Evolutionary conservation across 1,140 invertebrate species (phyloP), one percentile per base, ranked within the genome.

Genomic region (Drosophila lowei): DNA sequence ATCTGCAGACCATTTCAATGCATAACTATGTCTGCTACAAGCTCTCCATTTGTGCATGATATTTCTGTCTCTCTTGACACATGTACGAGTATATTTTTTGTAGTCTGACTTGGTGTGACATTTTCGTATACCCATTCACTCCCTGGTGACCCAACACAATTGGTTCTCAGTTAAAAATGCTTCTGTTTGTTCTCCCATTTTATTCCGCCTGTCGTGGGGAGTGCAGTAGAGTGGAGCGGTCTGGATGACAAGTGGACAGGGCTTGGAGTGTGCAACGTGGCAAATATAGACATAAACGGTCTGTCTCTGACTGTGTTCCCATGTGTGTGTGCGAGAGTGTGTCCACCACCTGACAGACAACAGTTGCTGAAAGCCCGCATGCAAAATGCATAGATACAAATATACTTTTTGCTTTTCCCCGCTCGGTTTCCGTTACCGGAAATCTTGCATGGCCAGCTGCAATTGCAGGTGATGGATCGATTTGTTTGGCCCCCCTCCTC

Each of bases 361-460:
- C 72, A 76, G 80, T 77, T 77, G 63, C 77, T 56, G 77, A 77
- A 86, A 77, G 38, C 80, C 70, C 80, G 52, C 66, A 84, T 84
- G 56, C 63, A 84, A 79, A 77, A 73, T 85, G 62, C 73, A 86
- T 73, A 56, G 53, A 76, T 65, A 55, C 65, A 66, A 71, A 72
- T 61, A 72, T 50, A 65, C 56, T 61, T 71, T 80, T 66, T 71
- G 18, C 38, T 56, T 62, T 62, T 53, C n/a, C 46, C 41, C 28
- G 8, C 7, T 21, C 47, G 23, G 25, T 16, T 59, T 44, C 38
- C n/a, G 34, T 47, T 59, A 15, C n/a, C 11, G 5, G 42, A 57
- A 56, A 53, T 79, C 46, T 77, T 52, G 49, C 47, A 38, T 63
- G 58, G 16, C 41, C 68, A 72, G 61, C 54, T 64, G 58, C 55